A percentile compares a stretch with the other conserved stretches of the same genome.
Conservation (phyloP, 2,888 invertebrate genomes). For the Microchrysa polita region DNA sequence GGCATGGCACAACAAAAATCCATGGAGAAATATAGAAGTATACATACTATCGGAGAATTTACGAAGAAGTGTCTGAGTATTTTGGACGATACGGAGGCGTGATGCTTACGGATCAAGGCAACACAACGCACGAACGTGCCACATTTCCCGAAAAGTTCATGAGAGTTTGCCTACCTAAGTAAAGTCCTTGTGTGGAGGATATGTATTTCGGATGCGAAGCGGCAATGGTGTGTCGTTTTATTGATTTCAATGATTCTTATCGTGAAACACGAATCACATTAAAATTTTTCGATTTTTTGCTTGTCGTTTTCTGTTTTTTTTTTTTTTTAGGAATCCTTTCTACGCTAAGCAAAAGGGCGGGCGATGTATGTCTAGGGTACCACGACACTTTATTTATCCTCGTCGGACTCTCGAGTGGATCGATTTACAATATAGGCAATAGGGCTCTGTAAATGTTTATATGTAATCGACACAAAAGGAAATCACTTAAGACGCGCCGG, state of each 20-base stretch:
- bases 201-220: slow-evolving; percentile 15
- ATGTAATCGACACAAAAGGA: no score
- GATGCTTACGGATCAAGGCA: not conserved
- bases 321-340: not conserved
- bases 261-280: slow-evolving; percentile 27
- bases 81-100: not conserved
- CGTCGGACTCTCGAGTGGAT: no score
- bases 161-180: slow-evolving; percentile 1
- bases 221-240: not conserved
- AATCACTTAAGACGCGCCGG: no score
- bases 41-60: not conserved
- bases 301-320: no score
- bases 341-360: not conserved
- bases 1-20: not conserved
- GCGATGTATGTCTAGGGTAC: no score
- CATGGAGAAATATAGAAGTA: not conserved
- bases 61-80: not conserved
- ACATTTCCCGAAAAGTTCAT: not conserved
- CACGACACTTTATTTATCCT: no score
- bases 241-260: slow-evolving; percentile 33
- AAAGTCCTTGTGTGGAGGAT: not conserved
- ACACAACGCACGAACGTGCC: not conserved
- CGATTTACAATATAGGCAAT: no score
- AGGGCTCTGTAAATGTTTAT: no score
- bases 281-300: slow-evolving; percentile 12